phyloP scores from a whole-genome alignment of 2,797 vertebrate genomes.

The Scarus forsteni region DNA sequence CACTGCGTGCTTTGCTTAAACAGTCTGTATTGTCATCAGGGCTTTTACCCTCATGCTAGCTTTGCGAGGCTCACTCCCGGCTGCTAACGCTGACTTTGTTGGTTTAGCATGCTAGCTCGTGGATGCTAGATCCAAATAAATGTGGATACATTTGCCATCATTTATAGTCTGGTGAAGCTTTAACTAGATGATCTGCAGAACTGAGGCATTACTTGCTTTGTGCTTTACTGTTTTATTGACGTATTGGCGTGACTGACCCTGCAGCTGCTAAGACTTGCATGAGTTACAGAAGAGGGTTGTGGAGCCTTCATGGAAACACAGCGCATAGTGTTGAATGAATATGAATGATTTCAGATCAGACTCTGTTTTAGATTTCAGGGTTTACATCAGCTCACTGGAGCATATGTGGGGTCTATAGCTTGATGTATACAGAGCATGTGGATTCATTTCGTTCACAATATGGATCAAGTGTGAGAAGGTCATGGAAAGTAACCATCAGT shows the following conservation, averaged over 20 bases:
- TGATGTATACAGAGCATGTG: neutral
- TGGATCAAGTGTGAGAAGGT: neutral
- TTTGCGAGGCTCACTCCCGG: conserved; percentile 39
- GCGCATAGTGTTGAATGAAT: neutral
- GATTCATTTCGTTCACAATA: neutral
- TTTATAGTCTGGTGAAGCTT: no score
- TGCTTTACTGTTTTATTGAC: neutral
- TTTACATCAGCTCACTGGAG: neutral
- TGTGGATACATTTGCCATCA: conserved; percentile 2
- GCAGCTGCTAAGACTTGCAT: neutral
- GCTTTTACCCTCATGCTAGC: conserved; percentile 43
- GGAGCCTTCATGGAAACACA: conserved; percentile 2
- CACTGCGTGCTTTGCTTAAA: neutral
- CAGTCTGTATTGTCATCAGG: conserved; percentile 22
- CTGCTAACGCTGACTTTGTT: conserved; percentile 41
- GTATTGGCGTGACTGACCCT: neutral
- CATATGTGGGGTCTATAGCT: neutral
- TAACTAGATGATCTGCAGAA: no score
- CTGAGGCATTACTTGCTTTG: neutral
- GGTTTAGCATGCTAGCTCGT: conserved; percentile 70
- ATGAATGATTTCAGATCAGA: conserved; percentile 3
- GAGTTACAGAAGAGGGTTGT: neutral
- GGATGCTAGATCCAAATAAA: conserved; percentile 39
- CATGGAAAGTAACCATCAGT: neutral
- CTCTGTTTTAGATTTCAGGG: neutral